Evolutionary conservation across 2,113 vertebrate genomes (phyloP), one percentile per base, ranked within the genome.

Genomic region (Scopus umbretta): DNA sequence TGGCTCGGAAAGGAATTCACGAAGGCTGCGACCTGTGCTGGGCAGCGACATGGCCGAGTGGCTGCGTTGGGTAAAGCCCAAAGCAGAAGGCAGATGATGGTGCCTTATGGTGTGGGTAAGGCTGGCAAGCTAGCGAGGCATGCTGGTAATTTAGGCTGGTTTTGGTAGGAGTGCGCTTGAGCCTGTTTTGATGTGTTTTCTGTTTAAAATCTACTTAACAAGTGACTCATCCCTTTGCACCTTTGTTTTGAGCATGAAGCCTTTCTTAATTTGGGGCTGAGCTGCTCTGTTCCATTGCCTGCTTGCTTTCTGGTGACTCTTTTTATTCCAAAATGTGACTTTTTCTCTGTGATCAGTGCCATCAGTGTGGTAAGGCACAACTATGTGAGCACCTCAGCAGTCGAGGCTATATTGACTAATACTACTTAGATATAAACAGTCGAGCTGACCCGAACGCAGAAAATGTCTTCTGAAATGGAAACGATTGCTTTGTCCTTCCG

Each of bases 111-210:
- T 7, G 4, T 4, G 2, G 43, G 1, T 26, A 15, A 34, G 36
- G 34, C 65, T 62, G 82, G 40, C 30, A 10, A 18, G 13, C 27
- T 32, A 9, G 20, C 0, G 0, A 30, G 53, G 10, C 19, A 5
- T 7, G 27, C 68, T 49, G 50, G 26, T 70, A 29, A 5, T 8
- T 36, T 12, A 20, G 45, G 10, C 32, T 86, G 74, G 21, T 10
- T 26, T 76, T 47, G 30, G 13, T 22, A 66, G 73, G 43, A 65
- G 30, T 8, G 36, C 3, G 3, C 45, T 63, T 38, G 72, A 27
- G 47, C 32, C n/a, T 40, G 6, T 65, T 80, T 32, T 55, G 40
- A 43, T 5, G 4, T 40, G 21, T 67, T 90, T 88, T 79, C 30
- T 10, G 55, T 59, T 65, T 11, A 29, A 73, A 61, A 82, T 50